A percentile compares a stretch with the other conserved stretches of the same genome.
Conservation (phyloP, 2,797 vertebrate genomes). For the Falco biarmicus region DNA sequence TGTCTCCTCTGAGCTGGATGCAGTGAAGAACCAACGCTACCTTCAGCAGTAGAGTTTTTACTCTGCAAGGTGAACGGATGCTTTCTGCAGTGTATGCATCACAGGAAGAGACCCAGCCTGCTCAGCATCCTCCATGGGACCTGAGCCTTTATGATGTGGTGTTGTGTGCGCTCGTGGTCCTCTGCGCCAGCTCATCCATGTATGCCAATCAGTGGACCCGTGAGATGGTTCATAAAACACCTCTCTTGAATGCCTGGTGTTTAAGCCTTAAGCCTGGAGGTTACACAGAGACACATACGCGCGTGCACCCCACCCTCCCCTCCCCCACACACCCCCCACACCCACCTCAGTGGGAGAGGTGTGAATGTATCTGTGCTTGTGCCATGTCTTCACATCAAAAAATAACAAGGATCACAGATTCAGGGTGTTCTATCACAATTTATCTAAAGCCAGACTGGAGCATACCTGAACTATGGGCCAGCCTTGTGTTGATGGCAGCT, state of each 20-base stretch:
- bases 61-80: not conserved
- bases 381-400: not conserved
- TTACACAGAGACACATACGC: no score
- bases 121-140: rapidly evolving
- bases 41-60: not conserved
- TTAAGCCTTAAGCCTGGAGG: not conserved
- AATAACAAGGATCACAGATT: rapidly evolving
- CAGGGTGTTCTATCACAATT: rapidly evolving
- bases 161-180: rapidly evolving
- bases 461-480: no score
- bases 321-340: no score
- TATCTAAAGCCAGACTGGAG: not conserved
- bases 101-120: rapidly evolving
- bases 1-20: not conserved
- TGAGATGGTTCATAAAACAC: not conserved
- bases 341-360: no score
- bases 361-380: rapidly evolving
- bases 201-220: rapidly evolving
- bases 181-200: not conserved
- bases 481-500: not conserved
- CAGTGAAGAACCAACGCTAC: not conserved
- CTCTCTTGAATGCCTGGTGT: not conserved
- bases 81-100: rapidly evolving
- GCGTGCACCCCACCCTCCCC: no score
- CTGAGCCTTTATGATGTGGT: not conserved